Conservation (phyloP, 2,113 vertebrate genomes). For the Grammomys dolichurus region DNA sequence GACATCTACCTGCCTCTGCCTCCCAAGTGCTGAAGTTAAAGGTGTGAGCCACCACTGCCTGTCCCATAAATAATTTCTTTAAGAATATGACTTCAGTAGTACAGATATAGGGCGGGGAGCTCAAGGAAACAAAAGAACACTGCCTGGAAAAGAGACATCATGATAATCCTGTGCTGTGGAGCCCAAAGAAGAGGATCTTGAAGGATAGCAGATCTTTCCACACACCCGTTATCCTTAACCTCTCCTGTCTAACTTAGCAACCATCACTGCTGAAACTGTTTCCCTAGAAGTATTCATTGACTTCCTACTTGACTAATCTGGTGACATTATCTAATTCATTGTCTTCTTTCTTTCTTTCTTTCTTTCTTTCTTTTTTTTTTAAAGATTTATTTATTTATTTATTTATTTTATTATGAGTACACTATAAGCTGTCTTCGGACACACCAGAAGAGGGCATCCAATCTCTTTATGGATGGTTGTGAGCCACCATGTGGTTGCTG, state of each 20-base stretch:
- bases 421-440: no score
- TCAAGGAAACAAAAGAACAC: constrained; percentile 10
- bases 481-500: no score
- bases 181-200: background rate
- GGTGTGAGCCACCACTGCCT: no score
- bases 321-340: background rate
- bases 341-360: background rate
- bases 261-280: background rate
- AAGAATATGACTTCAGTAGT: background rate
- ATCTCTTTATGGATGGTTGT: no score
- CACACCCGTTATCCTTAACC: background rate
- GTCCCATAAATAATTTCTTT: no score
- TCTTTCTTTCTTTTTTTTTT: no score
- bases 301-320: background rate
- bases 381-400: no score
- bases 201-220: background rate
- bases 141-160: constrained; percentile 28
- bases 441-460: no score
- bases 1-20: no score
- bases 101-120: background rate
- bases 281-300: background rate
- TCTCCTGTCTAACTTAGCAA: background rate
- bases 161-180: no score
- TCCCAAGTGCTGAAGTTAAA: no score
- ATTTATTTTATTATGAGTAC: no score